Evolutionary conservation across 2,113 vertebrate genomes (phyloP).

Genomic region (Xiphophorus hellerii): DNA sequence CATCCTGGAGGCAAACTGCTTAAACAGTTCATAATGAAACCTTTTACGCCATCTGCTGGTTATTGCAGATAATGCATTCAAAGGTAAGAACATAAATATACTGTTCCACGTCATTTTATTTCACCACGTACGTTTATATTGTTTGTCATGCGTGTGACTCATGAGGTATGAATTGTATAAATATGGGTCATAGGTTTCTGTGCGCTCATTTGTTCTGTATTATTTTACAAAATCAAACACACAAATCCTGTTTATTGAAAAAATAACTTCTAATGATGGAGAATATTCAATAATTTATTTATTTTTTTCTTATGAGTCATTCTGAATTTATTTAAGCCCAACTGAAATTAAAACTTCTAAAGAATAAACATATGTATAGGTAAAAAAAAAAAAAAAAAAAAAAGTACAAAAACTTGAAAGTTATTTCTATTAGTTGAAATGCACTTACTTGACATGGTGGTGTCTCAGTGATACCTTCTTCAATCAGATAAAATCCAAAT

Average conservation of each 20-base stretch:
- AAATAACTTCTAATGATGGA: background rate
- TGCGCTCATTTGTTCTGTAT: background rate
- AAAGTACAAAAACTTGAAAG: background rate
- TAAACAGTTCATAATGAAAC: background rate
- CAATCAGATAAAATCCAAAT: background rate
- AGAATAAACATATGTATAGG: background rate
- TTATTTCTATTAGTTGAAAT: background rate
- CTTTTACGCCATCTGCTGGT: slow-evolving; percentile 27
- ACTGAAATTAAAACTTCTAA: background rate
- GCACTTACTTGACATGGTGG: slow-evolving; percentile 51
- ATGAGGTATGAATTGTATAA: no score
- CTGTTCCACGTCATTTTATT: no score
- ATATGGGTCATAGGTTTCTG: no score
- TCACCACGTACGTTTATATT: no score
- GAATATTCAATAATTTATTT: background rate
- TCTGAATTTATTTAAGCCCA: background rate
- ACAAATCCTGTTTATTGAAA: background rate
- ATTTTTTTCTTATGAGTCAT: background rate
- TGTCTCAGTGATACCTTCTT: slow-evolving; percentile 7
- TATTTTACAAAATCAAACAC: background rate
- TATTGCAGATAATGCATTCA: background rate
- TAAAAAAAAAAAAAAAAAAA: background rate
- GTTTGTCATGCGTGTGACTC: no score
- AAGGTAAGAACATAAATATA: background rate
- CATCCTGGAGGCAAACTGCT: no score